Evolutionary conservation across 2,113 vertebrate genomes (phyloP), one percentile per base, ranked within the genome.

Genomic region (Strix aluco): DNA sequence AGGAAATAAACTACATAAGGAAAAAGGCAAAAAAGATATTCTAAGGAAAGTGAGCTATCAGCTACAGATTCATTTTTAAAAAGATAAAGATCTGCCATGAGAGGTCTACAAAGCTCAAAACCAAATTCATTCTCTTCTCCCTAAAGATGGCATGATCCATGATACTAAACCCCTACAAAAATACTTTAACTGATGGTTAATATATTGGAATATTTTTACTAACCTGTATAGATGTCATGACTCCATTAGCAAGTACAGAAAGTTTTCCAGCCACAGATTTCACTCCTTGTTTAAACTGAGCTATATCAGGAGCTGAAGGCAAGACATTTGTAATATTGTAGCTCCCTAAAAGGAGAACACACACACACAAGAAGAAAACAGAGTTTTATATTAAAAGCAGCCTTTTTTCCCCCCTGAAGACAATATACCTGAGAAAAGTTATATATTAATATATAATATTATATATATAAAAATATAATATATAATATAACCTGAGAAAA

Each of bases 151-250:
- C 46, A 83, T 32, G 42, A 77, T 66, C 55, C 71, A 65, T 2
- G 21, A 55, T 7, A 61, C 5, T 29, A 75, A 79, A 95, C 26
- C 40, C 21, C 40, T 73, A 40, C 1, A 66, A 30, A 59, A 90
- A 77, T 12, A 42, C 23, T 80, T 80, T 15, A 66, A 32, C 6
- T 70, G 30, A 20, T 29, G 16, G 34, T 71, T 77, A 78, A 72
- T 6, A 22, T 13, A 30, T 6, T 19, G 32, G 22, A 52, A 22
- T 66, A n/a, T 65, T 85, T 94, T 52, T 61, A 96, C 98, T 86
- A 10, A 99, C 99, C 99, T 99, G 99, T 93, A 99, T 99, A 21
- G 99, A 98, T 38, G 97, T 99, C 97, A 99, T 99, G 11, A 99
- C 99, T 2, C 99, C 99, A 26, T 99, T 99, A 86, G 99, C 99